Conservation (phyloP, 2,888 invertebrate species). For the Limnephilus lunatus region DNA sequence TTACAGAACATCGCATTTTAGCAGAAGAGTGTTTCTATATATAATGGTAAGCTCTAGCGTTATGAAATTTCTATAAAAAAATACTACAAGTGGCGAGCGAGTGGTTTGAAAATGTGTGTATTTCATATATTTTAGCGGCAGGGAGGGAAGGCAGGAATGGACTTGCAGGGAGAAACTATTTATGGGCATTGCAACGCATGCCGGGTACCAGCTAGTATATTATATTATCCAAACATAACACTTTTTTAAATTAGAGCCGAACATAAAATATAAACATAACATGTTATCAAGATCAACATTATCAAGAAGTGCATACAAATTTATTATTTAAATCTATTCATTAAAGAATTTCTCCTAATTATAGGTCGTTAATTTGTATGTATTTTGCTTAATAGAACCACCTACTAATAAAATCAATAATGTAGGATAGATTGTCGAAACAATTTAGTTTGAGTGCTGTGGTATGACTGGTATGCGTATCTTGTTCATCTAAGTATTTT, state of each 20-base stretch:
- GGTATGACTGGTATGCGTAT: not conserved
- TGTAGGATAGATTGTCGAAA: not conserved
- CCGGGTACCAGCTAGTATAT: no score
- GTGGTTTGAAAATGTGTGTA: no score
- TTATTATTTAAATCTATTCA: not conserved
- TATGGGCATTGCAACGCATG: no score
- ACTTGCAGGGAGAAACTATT: no score
- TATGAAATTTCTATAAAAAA: no score
- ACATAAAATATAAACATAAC: not conserved
- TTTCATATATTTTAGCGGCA: no score
- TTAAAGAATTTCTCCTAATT: not conserved
- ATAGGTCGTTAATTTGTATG: not conserved
- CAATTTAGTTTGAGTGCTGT: not conserved
- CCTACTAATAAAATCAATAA: not conserved
- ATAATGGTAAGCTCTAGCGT: no score
- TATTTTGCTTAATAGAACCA: not conserved
- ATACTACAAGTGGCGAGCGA: no score
- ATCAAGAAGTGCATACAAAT: not conserved
- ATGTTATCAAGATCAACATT: not conserved
- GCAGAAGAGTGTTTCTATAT: no score
- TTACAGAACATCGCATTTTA: no score
- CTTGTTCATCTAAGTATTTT: no score
- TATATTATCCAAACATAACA: not conserved
- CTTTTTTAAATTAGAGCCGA: not conserved
- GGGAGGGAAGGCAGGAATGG: no score